These are phyloP conservation scores for Drosophila arawakana DNA, from an alignment of 1,140 invertebrate genomes.

Conservation along the genomic window DNA sequence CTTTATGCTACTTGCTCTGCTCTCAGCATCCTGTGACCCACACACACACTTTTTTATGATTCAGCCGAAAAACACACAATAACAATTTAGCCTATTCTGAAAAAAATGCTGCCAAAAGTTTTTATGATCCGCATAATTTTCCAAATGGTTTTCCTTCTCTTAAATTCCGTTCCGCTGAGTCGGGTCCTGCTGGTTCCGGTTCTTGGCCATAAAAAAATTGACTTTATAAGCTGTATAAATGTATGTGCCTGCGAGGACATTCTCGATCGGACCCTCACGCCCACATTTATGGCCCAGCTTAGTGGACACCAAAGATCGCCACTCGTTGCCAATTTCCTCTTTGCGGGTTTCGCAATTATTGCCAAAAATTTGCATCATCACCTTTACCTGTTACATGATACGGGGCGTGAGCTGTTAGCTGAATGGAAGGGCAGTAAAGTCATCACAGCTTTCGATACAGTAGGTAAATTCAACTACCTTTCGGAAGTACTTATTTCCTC, in stretches of 20 bases:
- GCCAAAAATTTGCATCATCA: neutral
- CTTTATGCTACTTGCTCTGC: neutral
- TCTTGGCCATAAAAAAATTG: slow-evolving; percentile 78
- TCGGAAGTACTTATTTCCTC: neutral
- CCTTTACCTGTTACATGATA: slow-evolving; percentile 44
- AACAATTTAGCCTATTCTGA: slow-evolving; percentile 33
- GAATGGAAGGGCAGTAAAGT: neutral
- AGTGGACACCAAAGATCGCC: slow-evolving; percentile 5
- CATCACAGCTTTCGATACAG: too few relatives aligned
- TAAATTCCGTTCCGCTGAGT: neutral
- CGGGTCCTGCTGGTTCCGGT: slow-evolving; percentile 56
- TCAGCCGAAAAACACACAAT: slow-evolving; percentile 57
- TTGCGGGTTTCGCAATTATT: slow-evolving; percentile 58
- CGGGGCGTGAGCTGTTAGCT: slow-evolving; percentile 4
- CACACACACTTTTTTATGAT: slow-evolving; percentile 69
- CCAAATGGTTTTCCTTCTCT: slow-evolving; percentile 64
- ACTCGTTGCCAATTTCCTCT: slow-evolving; percentile 29
- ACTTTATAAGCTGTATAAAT: slow-evolving; percentile 69
- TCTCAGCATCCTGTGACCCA: slow-evolving; percentile 32
- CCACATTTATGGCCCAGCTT: slow-evolving; percentile 39
- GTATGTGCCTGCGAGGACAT: slow-evolving; percentile 29
- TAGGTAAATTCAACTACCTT: neutral
- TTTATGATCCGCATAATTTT: slow-evolving; percentile 76
- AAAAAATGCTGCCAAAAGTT: slow-evolving; percentile 60
- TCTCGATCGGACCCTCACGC: slow-evolving; percentile 44